Evolutionary conservation across 2,797 vertebrate genomes (phyloP).

Genomic region (Molossus molossus): DNA sequence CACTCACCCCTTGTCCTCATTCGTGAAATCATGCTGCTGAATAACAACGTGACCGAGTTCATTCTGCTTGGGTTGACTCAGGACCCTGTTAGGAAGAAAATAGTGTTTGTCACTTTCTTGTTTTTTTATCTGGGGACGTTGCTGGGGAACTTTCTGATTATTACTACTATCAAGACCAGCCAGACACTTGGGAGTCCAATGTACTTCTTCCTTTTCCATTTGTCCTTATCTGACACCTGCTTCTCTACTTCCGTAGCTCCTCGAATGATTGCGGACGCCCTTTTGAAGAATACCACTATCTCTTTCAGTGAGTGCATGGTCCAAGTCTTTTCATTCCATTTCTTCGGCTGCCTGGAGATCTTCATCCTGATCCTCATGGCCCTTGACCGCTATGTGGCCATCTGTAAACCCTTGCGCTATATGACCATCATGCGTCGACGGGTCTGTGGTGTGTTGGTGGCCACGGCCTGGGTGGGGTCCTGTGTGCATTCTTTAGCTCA

Average conservation of each 20-base stretch:
- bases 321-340: conserved; percentile 67
- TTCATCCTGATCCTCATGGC: conserved; percentile 70
- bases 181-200: conserved; percentile 7
- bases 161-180: conserved; percentile 67
- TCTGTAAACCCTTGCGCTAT: neutral
- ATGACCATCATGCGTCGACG: neutral
- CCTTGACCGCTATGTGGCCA: neutral
- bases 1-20: neutral
- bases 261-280: conserved; percentile 59
- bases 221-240: conserved; percentile 74
- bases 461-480: conserved; percentile 55
- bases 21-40: conserved; percentile 62
- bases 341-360: conserved; percentile 65
- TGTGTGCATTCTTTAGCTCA: conserved; percentile 73
- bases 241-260: conserved; percentile 60
- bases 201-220: conserved; percentile 77
- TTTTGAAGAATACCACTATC: conserved; percentile 24
- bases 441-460: conserved; percentile 30
- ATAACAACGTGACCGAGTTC: conserved; percentile 78
- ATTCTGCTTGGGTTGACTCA: conserved; percentile 78
- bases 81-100: conserved; percentile 66
- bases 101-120: conserved; percentile 47
- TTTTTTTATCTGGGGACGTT: conserved; percentile 66
- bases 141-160: conserved; percentile 70
- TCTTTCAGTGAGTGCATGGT: conserved; percentile 71